A percentile compares a stretch with the other conserved stretches of the same genome.
These are phyloP conservation scores for Jaculus jaculus DNA, from an alignment of 2,113 vertebrate species.

Conservation along the genomic window DNA sequence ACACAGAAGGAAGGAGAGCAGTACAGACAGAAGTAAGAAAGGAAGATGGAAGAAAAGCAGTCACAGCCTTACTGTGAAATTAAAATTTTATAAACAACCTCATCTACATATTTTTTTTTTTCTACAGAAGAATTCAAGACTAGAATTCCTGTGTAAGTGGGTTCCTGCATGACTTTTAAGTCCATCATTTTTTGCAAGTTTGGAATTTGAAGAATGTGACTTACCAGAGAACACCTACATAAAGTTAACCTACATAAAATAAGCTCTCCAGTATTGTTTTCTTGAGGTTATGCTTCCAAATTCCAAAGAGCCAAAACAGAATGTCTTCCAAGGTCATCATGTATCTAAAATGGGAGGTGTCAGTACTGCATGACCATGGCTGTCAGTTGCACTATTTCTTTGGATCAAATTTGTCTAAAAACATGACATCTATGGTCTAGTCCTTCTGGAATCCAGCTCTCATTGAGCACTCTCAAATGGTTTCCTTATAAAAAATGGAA, in stretches of 20 bases:
- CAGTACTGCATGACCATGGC: conserved; percentile 25
- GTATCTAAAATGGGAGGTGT: conserved; percentile 70
- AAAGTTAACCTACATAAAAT: conserved; percentile 62
- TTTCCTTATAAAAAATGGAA: conserved; percentile 29
- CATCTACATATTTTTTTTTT: background rate
- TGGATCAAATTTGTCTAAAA: conserved; percentile 65
- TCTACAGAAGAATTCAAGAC: background rate
- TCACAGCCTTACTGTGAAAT: background rate
- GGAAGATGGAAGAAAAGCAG: background rate
- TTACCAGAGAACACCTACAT: conserved; percentile 33
- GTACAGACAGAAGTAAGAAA: background rate
- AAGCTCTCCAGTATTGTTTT: conserved; percentile 43
- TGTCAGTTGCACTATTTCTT: conserved; percentile 69
- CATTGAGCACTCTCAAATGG: background rate
- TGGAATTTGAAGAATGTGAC: conserved; percentile 33
- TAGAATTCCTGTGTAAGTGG: background rate
- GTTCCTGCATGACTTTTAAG: background rate
- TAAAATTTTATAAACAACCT: background rate
- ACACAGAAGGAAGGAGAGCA: too few species aligned
- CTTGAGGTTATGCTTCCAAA: conserved; percentile 38
- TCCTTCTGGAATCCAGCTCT: conserved; percentile 51
- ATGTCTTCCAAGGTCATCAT: conserved; percentile 68
- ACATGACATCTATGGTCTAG: conserved; percentile 43
- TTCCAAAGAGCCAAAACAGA: conserved; percentile 42
- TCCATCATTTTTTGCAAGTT: conserved; percentile 11